These are phyloP conservation scores for Aleadryas rufinucha DNA, from an alignment of 2,113 vertebrate genomes.

Conservation along the genomic window DNA sequence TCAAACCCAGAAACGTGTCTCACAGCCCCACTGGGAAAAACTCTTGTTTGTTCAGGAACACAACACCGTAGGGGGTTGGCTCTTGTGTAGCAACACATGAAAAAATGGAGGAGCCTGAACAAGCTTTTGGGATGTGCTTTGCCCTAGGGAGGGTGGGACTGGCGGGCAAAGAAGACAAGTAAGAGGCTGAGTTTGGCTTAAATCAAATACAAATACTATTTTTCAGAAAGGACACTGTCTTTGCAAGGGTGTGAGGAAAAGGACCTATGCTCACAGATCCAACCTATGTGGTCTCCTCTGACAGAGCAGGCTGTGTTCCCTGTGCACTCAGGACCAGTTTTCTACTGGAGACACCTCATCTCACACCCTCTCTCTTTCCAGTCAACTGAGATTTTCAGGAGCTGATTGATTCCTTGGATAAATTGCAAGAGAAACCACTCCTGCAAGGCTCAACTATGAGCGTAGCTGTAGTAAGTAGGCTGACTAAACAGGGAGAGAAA, in stretches of 20 bases:
- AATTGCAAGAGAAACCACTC: not conserved
- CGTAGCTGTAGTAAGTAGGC: not conserved
- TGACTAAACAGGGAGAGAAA: not conserved
- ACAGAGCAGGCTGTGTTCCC: rapidly evolving
- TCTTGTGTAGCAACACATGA: not conserved
- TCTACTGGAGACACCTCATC: not conserved
- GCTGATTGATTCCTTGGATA: not conserved
- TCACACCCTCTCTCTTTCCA: not conserved
- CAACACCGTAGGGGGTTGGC: not conserved
- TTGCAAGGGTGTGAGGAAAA: not conserved
- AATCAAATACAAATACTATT: not conserved
- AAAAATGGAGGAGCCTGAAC: not conserved
- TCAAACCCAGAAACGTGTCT: not conserved
- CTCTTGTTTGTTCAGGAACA: not conserved
- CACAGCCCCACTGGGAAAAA: not conserved
- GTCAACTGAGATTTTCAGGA: not conserved
- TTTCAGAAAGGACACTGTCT: not conserved
- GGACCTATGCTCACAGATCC: not conserved
- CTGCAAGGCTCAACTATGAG: not conserved
- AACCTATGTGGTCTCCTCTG: rapidly evolving
- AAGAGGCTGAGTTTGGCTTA: not conserved
- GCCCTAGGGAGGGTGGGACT: not conserved
- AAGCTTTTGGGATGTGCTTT: not conserved
- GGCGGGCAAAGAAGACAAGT: not conserved
- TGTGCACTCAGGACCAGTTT: not conserved